Percentiles rank a stretch among this genome's conserved stretches.
Conservation (phyloP, 2,888 invertebrate genomes). For the Pyrrhia umbra region DNA sequence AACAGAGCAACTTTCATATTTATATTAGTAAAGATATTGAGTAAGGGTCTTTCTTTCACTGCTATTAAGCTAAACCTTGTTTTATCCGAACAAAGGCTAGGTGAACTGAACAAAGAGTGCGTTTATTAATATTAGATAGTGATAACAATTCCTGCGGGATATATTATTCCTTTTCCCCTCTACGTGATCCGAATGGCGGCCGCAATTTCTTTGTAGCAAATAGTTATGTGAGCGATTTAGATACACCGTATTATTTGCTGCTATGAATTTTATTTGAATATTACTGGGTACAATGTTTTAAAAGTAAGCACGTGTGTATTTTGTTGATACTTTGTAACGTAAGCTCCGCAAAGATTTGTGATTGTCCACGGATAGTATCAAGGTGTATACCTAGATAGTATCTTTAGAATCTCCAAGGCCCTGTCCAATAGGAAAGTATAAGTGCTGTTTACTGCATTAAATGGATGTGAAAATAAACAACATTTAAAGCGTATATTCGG, state of each 20-base stretch:
- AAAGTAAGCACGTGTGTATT: slow-evolving; percentile 3
- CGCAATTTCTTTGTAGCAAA: slow-evolving; percentile 45
- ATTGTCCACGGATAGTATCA: too few species aligned
- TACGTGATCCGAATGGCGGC: slow-evolving; percentile 68
- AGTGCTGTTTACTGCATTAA: slow-evolving; percentile 32
- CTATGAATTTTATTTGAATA: slow-evolving; percentile 55
- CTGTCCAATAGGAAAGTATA: slow-evolving; percentile 2
- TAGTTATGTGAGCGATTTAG: slow-evolving; percentile 42
- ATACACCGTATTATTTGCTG: slow-evolving; percentile 47
- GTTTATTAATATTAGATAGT: slow-evolving; percentile 52
- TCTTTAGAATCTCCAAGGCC: not conserved
- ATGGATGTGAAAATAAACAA: slow-evolving; percentile 44
- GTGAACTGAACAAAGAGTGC: slow-evolving; percentile 28
- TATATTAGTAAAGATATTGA: not conserved
- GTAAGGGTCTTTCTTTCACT: not conserved
- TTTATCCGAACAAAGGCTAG: not conserved
- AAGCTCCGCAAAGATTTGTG: too few species aligned
- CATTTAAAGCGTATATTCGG: slow-evolving; percentile 48
- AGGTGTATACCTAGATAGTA: not conserved
- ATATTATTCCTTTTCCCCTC: slow-evolving; percentile 56
- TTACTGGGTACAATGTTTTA: slow-evolving; percentile 26
- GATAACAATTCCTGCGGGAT: slow-evolving; percentile 57
- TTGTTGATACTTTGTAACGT: not conserved
- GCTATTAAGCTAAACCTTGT: not conserved
- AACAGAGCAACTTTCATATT: too few species aligned